These are phyloP conservation scores for Argyra leucocephala DNA, from an alignment of 2,888 invertebrate genomes.

Conservation along the genomic window DNA sequence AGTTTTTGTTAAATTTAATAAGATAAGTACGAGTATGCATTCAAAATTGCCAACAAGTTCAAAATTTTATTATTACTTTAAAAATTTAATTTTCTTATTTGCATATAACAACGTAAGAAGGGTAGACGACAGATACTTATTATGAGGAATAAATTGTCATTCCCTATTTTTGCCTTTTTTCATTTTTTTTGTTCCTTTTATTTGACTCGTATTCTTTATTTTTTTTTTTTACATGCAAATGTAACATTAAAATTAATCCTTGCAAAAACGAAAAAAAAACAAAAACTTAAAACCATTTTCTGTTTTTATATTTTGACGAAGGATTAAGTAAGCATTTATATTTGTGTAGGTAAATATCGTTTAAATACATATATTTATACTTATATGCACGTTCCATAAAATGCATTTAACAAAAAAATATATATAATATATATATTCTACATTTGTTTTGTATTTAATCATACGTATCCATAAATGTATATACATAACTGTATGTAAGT, in stretches of 20 bases:
- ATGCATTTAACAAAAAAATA: neutral
- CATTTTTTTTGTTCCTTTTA: neutral
- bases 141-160: no score
- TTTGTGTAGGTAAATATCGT: neutral
- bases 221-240: neutral
- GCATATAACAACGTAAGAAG: no score
- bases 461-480: neutral
- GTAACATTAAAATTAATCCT: constrained; percentile 1
- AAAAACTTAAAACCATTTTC: neutral
- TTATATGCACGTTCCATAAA: neutral
- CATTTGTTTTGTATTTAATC: neutral
- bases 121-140: no score
- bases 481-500: neutral
- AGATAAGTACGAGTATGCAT: no score
- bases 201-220: neutral
- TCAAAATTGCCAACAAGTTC: no score
- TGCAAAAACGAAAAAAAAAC: neutral
- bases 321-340: neutral
- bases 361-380: neutral
- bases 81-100: no score
- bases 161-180: neutral
- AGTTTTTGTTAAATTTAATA: no score
- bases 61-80: no score
- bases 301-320: neutral
- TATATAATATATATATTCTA: neutral